Percentiles rank a stretch among this genome's conserved stretches.
Conservation (phyloP, 2,888 invertebrate genomes). For the Oscheius onirici region DNA sequence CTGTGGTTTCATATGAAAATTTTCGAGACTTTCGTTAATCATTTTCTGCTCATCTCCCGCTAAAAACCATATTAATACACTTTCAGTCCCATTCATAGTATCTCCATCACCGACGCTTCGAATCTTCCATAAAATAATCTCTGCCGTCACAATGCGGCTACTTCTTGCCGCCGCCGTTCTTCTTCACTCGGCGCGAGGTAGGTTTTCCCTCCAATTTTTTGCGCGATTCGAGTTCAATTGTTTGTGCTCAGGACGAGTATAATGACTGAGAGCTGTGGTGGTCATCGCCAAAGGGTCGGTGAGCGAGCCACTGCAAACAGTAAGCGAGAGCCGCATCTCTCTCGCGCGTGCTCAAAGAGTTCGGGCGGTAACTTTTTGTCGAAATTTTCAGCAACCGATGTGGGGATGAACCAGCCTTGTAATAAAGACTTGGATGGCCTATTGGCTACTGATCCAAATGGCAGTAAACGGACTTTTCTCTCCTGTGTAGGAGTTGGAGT, state of each 20-base stretch:
- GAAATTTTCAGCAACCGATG: conserved; percentile 43
- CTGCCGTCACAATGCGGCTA: conserved; percentile 16
- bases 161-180: conserved; percentile 22
- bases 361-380: background rate
- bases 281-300: no score
- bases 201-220: background rate
- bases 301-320: conserved; percentile 2
- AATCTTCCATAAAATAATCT: no score
- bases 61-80: no score
- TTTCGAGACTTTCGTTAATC: no score
- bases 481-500: conserved; percentile 62
- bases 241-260: conserved; percentile 22
- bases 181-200: conserved; percentile 20
- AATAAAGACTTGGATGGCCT: conserved; percentile 64
- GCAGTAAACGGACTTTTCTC: conserved; percentile 64
- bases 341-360: background rate
- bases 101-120: background rate
- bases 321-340: background rate
- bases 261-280: conserved; percentile 8
- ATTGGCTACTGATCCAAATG: conserved; percentile 65
- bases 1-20: no score
- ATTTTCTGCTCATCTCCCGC: no score
- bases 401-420: conserved; percentile 60
- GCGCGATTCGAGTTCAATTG: conserved; percentile 23
- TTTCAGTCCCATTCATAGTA: background rate